These are phyloP conservation scores for Dicaeum eximium DNA, from an alignment of 2,113 vertebrate species.

Conservation along the genomic window DNA sequence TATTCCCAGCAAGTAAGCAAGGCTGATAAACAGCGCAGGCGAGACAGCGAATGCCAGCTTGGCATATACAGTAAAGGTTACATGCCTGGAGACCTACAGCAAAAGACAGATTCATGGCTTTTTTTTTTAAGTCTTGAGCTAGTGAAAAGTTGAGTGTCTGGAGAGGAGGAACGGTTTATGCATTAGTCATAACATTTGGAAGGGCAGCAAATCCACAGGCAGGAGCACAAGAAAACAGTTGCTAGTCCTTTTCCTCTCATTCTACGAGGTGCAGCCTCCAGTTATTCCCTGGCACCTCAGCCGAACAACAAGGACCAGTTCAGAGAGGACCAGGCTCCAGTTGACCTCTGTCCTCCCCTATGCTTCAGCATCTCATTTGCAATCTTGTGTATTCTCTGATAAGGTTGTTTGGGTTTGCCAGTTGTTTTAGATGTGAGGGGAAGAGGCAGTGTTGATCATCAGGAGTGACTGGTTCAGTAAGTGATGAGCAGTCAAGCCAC, in stretches of 20 bases:
- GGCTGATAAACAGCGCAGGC: not conserved
- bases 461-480: not conserved
- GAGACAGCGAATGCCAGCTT: not conserved
- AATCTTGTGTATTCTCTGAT: not conserved
- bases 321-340: not conserved
- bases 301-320: not conserved
- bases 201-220: constrained; percentile 11
- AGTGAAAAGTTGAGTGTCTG: constrained; percentile 8
- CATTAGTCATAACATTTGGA: constrained; percentile 27
- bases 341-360: not conserved
- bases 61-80: constrained; percentile 30
- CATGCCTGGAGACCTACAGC: constrained; percentile 11
- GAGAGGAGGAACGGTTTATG: not conserved
- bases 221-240: not conserved
- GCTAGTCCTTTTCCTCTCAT: not conserved
- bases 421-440: not conserved
- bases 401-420: not conserved
- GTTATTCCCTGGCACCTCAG: not conserved
- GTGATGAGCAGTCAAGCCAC: not conserved
- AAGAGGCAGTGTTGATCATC: not conserved
- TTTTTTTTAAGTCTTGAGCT: not conserved
- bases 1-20: not conserved
- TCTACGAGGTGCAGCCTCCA: not conserved
- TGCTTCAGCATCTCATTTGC: not conserved
- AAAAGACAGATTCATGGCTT: not conserved